These are phyloP conservation scores for Pomacea canaliculata DNA, from an alignment of 2,888 invertebrate genomes.

Conservation along the genomic window DNA sequence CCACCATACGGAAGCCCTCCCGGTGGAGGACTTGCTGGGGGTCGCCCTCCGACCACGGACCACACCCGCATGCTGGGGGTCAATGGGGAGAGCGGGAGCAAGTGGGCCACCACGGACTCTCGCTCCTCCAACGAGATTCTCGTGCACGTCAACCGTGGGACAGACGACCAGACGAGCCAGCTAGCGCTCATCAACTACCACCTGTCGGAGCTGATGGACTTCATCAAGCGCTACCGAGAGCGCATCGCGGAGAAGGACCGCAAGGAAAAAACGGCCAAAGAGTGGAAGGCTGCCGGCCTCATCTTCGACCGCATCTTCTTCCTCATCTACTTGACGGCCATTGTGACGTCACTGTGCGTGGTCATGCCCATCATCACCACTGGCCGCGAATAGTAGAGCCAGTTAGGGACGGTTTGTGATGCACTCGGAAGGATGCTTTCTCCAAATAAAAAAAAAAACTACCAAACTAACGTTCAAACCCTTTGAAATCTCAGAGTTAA, in stretches of 20 bases:
- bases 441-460: too few relatives aligned
- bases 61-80: constrained; percentile 38
- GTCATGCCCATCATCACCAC: constrained; percentile 51
- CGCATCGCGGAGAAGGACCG: constrained; percentile 62
- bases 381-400: neutral
- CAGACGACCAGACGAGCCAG: constrained; percentile 37
- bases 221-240: constrained; percentile 50
- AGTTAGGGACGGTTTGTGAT: too few relatives aligned
- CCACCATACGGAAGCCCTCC: constrained; percentile 26
- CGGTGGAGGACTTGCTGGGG: constrained; percentile 33
- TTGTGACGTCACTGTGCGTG: constrained; percentile 61
- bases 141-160: constrained; percentile 22
- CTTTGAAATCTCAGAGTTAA: too few relatives aligned
- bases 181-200: constrained; percentile 52
- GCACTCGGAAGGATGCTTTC: too few relatives aligned
- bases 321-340: constrained; percentile 60
- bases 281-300: constrained; percentile 67
- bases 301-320: constrained; percentile 67
- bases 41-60: constrained; percentile 31
- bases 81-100: constrained; percentile 29
- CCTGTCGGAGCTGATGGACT: constrained; percentile 54
- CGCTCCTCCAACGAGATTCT: constrained; percentile 29
- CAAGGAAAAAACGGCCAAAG: constrained; percentile 59
- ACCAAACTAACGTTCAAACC: too few relatives aligned
- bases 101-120: constrained; percentile 23